phyloP scores from a whole-genome alignment of 2,888 invertebrate species.

The Ochropleura leucogaster region DNA sequence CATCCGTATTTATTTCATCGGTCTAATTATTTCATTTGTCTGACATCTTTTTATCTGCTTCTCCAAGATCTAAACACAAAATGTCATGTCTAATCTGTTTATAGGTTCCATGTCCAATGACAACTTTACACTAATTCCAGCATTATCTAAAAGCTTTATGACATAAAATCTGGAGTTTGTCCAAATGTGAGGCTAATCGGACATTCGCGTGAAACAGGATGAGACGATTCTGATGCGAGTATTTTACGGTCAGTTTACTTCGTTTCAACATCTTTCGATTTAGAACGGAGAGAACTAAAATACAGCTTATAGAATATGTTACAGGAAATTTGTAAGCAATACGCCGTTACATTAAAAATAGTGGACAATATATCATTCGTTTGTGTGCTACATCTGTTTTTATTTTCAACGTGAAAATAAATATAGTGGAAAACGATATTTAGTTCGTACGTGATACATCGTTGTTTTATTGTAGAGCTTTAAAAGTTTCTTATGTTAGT shows the following conservation, averaged over 20 bases:
- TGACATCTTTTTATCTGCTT: neutral
- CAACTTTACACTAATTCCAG: constrained; percentile 40
- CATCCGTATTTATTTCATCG: neutral
- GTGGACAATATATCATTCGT: constrained; percentile 42
- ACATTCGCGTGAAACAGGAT: constrained; percentile 27
- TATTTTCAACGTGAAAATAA: constrained; percentile 43
- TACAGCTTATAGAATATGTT: constrained; percentile 30
- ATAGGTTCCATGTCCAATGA: constrained; percentile 1
- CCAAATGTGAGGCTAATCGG: constrained; percentile 43
- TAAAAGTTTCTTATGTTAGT: constrained; percentile 4
- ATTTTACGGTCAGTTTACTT: constrained; percentile 50
- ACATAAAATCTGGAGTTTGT: constrained; percentile 52
- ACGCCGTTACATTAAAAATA: constrained; percentile 49
- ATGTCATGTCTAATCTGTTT: constrained; percentile 20
- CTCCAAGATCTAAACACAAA: constrained; percentile 4
- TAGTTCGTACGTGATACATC: constrained; percentile 34
- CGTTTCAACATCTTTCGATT: constrained; percentile 50
- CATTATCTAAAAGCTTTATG: constrained; percentile 47
- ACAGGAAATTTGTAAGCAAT: constrained; percentile 45
- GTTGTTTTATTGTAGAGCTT: constrained; percentile 4
- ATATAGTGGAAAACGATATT: constrained; percentile 32
- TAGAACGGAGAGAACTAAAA: constrained; percentile 46
- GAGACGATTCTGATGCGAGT: constrained; percentile 20
- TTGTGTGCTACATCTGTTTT: constrained; percentile 41
- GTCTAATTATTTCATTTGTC: neutral